phyloP scores from a whole-genome alignment of 2,113 vertebrate genomes.

The Oryzias curvinotus region DNA sequence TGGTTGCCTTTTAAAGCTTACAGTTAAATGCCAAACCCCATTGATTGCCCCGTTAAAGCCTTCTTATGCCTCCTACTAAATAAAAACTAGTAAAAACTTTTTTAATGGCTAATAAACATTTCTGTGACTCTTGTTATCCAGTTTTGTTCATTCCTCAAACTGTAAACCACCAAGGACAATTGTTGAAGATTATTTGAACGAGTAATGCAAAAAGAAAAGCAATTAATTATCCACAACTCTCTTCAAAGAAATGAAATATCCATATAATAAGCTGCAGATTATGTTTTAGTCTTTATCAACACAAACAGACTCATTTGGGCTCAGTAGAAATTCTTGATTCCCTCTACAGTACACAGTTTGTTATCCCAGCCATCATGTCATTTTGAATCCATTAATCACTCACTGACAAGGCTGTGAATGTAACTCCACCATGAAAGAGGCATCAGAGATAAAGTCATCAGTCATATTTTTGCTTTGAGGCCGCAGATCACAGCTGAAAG shows the following conservation, averaged over 20 bases:
- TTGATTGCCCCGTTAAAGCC: conserved; percentile 55
- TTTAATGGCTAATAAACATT: conserved; percentile 40
- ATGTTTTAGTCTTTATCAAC: conserved; percentile 68
- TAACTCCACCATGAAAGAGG: conserved; percentile 44
- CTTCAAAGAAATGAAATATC: conserved; percentile 58
- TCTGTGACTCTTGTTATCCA: conserved; percentile 18
- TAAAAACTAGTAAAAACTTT: conserved; percentile 25
- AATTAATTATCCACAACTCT: conserved; percentile 40
- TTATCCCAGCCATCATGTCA: conserved; percentile 68
- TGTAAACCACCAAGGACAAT: conserved; percentile 53
- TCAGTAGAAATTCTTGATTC: conserved; percentile 61
- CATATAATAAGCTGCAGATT: conserved; percentile 64
- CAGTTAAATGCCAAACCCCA: conserved; percentile 70
- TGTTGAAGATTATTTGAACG: conserved; percentile 55
- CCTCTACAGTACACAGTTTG: conserved; percentile 60
- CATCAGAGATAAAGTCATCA: conserved; percentile 64
- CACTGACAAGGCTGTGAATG: conserved; percentile 54
- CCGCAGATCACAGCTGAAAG: conserved; percentile 55
- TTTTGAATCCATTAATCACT: conserved; percentile 72
- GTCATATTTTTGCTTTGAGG: conserved; percentile 52
- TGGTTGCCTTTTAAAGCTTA: conserved; percentile 66
- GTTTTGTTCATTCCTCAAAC: conserved; percentile 23
- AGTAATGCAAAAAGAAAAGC: conserved; percentile 12
- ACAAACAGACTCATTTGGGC: conserved; percentile 61
- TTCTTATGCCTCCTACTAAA: conserved; percentile 46